Evolutionary conservation across 2,113 vertebrate species (phyloP).

Genomic region (Ceuthmochares aereus): DNA sequence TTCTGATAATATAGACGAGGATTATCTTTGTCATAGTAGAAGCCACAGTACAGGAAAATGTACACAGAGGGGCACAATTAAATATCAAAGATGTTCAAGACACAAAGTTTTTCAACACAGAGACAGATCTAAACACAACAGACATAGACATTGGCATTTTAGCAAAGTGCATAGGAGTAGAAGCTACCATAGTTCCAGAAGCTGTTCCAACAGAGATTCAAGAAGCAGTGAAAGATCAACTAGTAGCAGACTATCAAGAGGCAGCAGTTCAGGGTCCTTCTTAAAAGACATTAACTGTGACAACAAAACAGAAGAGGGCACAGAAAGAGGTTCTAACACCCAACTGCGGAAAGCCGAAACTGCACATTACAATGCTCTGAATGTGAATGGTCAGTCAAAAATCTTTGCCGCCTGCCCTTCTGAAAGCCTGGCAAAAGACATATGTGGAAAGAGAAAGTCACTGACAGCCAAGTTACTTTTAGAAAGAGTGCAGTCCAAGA

Average conservation of each 20-base stretch:
- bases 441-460: slow-evolving; percentile 41
- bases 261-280: slow-evolving; percentile 10
- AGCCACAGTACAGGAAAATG: slow-evolving; percentile 44
- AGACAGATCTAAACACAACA: slow-evolving; percentile 71
- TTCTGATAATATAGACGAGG: slow-evolving; percentile 19
- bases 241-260: slow-evolving; percentile 20
- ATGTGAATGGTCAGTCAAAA: slow-evolving; percentile 4
- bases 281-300: slow-evolving; percentile 50
- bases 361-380: neutral
- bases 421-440: slow-evolving; percentile 14
- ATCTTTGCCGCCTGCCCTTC: neutral
- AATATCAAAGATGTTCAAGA: slow-evolving; percentile 58
- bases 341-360: slow-evolving; percentile 25
- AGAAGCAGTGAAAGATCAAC: slow-evolving; percentile 35
- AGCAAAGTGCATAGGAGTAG: neutral
- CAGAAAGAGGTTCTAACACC: neutral
- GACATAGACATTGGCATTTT: slow-evolving; percentile 8
- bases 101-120: slow-evolving; percentile 73
- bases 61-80: slow-evolving; percentile 34
- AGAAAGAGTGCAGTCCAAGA: slow-evolving; percentile 75
- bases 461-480: slow-evolving; percentile 72
- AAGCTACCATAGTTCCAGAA: slow-evolving; percentile 38
- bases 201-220: slow-evolving; percentile 26
- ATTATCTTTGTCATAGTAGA: neutral
- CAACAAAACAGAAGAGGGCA: slow-evolving; percentile 21